Evolutionary conservation across 2,113 vertebrate genomes (phyloP).

Genomic region (Phoxinus phoxinus): DNA sequence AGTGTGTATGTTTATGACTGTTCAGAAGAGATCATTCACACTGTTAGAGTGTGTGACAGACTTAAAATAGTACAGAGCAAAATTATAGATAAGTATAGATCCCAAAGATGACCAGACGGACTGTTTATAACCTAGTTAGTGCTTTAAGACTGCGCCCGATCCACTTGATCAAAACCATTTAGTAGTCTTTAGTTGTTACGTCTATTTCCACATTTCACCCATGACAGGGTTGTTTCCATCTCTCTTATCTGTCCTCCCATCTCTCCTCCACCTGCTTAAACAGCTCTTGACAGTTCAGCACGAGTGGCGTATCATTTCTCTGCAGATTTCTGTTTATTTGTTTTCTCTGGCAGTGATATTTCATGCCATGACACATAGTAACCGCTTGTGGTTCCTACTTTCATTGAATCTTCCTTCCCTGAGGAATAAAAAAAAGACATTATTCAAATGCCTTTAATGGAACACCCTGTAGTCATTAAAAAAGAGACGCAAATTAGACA

Average conservation of each 20-base stretch:
- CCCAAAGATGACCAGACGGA: background rate
- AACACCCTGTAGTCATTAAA: slow-evolving; percentile 28
- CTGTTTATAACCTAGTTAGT: slow-evolving; percentile 30
- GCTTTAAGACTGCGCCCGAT: background rate
- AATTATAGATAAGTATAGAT: background rate
- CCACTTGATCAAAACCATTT: slow-evolving; percentile 12
- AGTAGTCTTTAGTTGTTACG: background rate
- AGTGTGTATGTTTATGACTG: slow-evolving; percentile 12
- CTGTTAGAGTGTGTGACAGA: background rate
- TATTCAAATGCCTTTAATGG: slow-evolving; percentile 3
- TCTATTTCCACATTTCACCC: background rate
- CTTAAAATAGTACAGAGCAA: background rate
- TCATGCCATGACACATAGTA: background rate
- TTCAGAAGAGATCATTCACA: slow-evolving; percentile 11
- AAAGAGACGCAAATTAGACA: slow-evolving; percentile 27
- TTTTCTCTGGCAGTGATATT: background rate
- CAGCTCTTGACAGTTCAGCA: background rate
- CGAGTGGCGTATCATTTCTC: background rate
- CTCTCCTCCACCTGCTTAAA: slow-evolving; percentile 1
- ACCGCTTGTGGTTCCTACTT: background rate
- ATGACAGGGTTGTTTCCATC: background rate
- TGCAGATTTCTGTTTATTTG: slow-evolving; percentile 33
- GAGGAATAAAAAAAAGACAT: slow-evolving; percentile 13
- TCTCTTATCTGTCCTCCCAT: background rate
- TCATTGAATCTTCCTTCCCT: background rate